Evolutionary conservation across 2,888 invertebrate genomes (phyloP).

Genomic region (Galeruca laticollis): DNA sequence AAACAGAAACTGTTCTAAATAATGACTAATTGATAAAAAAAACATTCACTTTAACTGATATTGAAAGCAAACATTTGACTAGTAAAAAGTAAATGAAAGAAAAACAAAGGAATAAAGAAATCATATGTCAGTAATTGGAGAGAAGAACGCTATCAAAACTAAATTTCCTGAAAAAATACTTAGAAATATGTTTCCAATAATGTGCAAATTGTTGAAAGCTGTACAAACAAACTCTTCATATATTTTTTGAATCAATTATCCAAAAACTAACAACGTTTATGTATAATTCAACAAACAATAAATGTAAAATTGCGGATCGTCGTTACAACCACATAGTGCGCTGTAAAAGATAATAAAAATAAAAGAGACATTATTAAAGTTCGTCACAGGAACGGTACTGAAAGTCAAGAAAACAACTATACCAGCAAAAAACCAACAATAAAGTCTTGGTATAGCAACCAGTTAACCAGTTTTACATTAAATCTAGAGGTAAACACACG

Average conservation of each 20-base stretch:
- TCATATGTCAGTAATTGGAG: too few species aligned
- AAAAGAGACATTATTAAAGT: conserved; percentile 25
- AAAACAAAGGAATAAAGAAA: too few species aligned
- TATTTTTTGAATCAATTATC: neutral
- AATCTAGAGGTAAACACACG: conserved; percentile 55
- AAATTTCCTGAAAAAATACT: too few species aligned
- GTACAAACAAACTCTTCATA: too few species aligned
- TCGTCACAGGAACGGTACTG: conserved; percentile 34
- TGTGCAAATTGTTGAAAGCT: too few species aligned
- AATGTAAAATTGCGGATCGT: neutral
- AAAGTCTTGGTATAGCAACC: conserved; percentile 46
- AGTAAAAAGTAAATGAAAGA: too few species aligned
- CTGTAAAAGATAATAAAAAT: neutral
- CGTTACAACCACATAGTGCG: neutral
- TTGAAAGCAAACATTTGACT: too few species aligned
- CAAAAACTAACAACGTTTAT: neutral
- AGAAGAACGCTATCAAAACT: too few species aligned
- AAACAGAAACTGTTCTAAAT: too few species aligned
- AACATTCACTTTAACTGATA: too few species aligned
- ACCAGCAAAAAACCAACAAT: conserved; percentile 35
- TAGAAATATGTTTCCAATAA: too few species aligned
- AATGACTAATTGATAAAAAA: too few species aligned
- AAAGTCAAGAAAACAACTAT: conserved; percentile 34
- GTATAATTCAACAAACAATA: neutral
- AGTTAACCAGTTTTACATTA: conserved; percentile 54